These are phyloP conservation scores for Dryobota labecula DNA, from an alignment of 2,888 invertebrate species.

Conservation along the genomic window DNA sequence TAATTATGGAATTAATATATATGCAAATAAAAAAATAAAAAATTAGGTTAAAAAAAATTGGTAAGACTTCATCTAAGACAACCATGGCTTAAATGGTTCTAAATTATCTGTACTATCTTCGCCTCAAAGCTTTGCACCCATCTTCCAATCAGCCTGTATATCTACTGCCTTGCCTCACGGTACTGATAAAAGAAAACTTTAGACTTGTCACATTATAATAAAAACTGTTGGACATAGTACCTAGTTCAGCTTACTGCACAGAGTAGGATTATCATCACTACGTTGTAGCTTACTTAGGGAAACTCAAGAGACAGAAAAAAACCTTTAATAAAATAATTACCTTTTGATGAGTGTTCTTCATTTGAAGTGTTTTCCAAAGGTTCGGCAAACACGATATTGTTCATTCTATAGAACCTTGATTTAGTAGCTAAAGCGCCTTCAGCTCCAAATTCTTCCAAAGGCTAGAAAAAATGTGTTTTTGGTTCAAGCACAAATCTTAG, in stretches of 20 bases:
- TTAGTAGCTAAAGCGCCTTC: background rate
- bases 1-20: no score
- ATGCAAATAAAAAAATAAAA: no score
- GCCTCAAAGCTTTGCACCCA: no score
- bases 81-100: no score
- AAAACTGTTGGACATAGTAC: background rate
- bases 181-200: background rate
- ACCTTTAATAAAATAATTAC: no score
- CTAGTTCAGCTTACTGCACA: background rate
- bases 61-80: no score
- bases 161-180: background rate
- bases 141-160: no score
- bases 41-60: no score
- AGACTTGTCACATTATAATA: background rate
- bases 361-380: slow-evolving; percentile 27
- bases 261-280: background rate
- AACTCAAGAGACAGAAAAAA: background rate
- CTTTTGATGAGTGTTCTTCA: slow-evolving; percentile 13
- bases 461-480: slow-evolving; percentile 41
- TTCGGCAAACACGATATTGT: slow-evolving; percentile 59
- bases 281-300: background rate
- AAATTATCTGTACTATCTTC: no score
- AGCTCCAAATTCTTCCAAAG: slow-evolving; percentile 26
- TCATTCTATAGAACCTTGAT: slow-evolving; percentile 25
- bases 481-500: no score